Conservation (phyloP, 2,113 vertebrate genomes). For the Pleuronectes platessa region DNA sequence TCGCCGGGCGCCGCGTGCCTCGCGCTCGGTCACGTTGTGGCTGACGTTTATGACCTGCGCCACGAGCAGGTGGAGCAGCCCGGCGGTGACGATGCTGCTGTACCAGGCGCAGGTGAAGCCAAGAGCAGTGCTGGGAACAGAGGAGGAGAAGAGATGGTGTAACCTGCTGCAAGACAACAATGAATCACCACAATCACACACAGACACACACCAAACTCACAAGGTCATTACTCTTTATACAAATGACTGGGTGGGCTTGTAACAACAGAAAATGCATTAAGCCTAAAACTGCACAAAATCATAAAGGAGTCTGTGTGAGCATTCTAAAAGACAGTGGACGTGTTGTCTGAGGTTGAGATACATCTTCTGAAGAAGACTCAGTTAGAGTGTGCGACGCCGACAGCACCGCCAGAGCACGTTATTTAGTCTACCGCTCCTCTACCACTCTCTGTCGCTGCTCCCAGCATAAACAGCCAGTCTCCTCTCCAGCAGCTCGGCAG, state of each 20-base stretch:
- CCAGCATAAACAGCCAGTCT: background rate
- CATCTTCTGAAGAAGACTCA: background rate
- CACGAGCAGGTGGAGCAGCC: conserved; percentile 91
- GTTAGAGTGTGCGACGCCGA: background rate
- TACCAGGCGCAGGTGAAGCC: conserved; percentile 98
- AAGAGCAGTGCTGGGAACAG: conserved; percentile 86
- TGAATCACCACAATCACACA: background rate
- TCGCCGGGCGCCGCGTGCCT: conserved; percentile 89
- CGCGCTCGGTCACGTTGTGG: conserved; percentile 94
- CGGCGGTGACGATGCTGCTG: conserved; percentile 90
- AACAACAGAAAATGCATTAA: background rate
- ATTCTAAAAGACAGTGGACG: background rate
- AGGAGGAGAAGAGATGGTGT: background rate
- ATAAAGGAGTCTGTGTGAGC: background rate
- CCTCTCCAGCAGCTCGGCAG: background rate
- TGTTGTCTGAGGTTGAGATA: background rate
- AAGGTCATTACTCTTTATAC: background rate
- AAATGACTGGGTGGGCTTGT: background rate
- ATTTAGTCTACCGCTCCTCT: conserved; percentile 6
- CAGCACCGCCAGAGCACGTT: background rate
- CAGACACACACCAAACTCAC: background rate
- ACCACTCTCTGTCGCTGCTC: background rate
- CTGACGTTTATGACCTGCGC: conserved; percentile 95
- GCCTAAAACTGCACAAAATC: background rate
- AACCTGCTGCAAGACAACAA: background rate